These are phyloP conservation scores for Drosophila lacertosa DNA, from an alignment of 1,140 invertebrate species.

Conservation along the genomic window DNA sequence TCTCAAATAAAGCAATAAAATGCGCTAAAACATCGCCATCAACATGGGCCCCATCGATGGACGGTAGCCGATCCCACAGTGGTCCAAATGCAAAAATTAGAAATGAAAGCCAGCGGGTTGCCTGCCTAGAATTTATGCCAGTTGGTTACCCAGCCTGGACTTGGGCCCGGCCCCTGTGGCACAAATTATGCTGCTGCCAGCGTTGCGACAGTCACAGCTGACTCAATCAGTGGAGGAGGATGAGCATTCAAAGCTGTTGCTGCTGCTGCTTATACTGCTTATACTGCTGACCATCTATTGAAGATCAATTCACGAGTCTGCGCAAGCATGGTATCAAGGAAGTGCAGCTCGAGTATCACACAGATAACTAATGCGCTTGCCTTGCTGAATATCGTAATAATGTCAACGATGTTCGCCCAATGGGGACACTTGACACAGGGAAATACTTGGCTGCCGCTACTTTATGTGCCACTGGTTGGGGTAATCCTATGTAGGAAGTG, in stretches of 20 bases:
- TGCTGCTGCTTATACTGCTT: too few species aligned
- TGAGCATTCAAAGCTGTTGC: slow-evolving; percentile 44
- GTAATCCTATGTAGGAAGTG: slow-evolving; percentile 41
- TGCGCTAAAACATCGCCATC: slow-evolving; percentile 71
- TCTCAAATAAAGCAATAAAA: slow-evolving; percentile 81
- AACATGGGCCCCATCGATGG: slow-evolving; percentile 22
- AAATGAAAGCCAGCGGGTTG: slow-evolving; percentile 73
- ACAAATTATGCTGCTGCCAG: slow-evolving; percentile 15
- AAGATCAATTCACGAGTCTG: slow-evolving; percentile 55
- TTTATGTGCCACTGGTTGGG: slow-evolving; percentile 12
- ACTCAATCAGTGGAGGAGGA: slow-evolving; percentile 44
- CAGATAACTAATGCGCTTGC: slow-evolving; percentile 62
- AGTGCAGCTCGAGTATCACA: slow-evolving; percentile 61
- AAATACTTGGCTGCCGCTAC: slow-evolving; percentile 12
- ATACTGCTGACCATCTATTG: slow-evolving; percentile 70
- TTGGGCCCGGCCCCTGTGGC: neutral
- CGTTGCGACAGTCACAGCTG: slow-evolving; percentile 23
- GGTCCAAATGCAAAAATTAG: slow-evolving; percentile 76
- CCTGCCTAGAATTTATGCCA: slow-evolving; percentile 68
- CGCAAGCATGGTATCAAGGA: slow-evolving; percentile 40
- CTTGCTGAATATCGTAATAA: slow-evolving; percentile 61
- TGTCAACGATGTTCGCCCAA: slow-evolving; percentile 50
- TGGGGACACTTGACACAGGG: slow-evolving; percentile 17
- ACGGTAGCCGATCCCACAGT: slow-evolving; percentile 54
- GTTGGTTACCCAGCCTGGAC: slow-evolving; percentile 17